Evolutionary conservation across 2,888 invertebrate genomes (phyloP).

Genomic region (Gymnoscelis rufifasciata): DNA sequence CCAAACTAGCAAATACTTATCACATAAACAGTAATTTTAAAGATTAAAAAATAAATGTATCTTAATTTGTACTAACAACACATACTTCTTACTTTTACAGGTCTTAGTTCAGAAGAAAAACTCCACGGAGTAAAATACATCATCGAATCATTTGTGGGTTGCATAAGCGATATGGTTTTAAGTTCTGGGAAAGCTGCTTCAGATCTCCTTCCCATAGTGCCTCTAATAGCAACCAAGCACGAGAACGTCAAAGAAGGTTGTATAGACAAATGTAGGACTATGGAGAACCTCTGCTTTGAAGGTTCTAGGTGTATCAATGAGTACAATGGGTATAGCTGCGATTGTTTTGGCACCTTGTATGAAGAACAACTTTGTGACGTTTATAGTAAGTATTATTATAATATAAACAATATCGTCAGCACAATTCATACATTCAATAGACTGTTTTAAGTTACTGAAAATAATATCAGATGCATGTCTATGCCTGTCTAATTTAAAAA

Average conservation of each 20-base stretch:
- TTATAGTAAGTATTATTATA: conserved; percentile 90
- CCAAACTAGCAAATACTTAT: no score
- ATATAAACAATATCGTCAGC: no score
- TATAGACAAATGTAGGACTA: conserved; percentile 88
- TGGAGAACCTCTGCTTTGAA: conserved; percentile 91
- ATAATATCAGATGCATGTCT: no score
- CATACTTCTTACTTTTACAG: conserved; percentile 52
- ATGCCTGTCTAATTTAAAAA: no score
- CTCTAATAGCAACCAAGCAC: conserved; percentile 91
- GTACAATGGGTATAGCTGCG: conserved; percentile 92
- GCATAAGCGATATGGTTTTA: conserved; percentile 91
- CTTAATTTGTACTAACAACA: no score
- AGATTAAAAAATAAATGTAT: no score
- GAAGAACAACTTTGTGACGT: conserved; percentile 96
- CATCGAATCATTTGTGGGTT: conserved; percentile 95
- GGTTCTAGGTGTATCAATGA: conserved; percentile 94
- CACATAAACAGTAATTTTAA: no score
- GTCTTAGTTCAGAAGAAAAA: conserved; percentile 92
- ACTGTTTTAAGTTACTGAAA: no score
- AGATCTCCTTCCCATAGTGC: conserved; percentile 88
- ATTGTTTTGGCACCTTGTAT: conserved; percentile 94
- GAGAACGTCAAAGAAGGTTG: conserved; percentile 95
- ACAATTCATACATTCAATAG: no score
- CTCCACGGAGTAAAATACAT: conserved; percentile 94
- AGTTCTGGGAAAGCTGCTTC: conserved; percentile 92